phyloP scores from a whole-genome alignment of 2,888 invertebrate genomes.

The Cataglyphis cursor region DNA sequence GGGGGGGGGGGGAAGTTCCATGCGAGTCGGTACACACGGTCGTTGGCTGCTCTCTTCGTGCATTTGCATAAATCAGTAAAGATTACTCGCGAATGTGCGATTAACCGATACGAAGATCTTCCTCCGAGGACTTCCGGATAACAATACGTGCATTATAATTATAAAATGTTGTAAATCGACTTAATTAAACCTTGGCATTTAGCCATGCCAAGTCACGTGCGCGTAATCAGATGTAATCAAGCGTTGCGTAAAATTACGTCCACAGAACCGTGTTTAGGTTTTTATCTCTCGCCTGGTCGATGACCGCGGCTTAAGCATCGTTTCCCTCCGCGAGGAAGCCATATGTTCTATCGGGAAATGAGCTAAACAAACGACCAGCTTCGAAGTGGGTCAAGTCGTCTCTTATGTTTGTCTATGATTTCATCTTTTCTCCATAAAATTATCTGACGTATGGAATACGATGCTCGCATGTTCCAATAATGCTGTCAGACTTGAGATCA shows the following conservation, averaged over 20 bases:
- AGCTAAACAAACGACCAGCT: conserved; percentile 67
- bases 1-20: neutral
- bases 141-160: neutral
- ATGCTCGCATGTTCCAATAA: conserved; percentile 59
- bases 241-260: conserved; percentile 22
- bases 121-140: neutral
- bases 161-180: neutral
- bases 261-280: conserved; percentile 19
- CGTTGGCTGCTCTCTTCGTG: neutral
- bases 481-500: conserved; percentile 44
- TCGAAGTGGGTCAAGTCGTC: conserved; percentile 68
- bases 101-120: neutral
- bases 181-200: neutral
- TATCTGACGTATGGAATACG: conserved; percentile 23
- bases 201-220: neutral
- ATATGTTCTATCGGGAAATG: conserved; percentile 59
- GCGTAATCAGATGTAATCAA: conserved; percentile 25
- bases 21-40: conserved; percentile 24
- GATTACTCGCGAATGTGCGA: neutral
- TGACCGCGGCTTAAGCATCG: conserved; percentile 26
- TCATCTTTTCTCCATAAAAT: conserved; percentile 66
- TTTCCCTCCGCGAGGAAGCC: conserved; percentile 61
- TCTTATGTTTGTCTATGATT: conserved; percentile 65
- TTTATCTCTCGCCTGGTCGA: conserved; percentile 36
- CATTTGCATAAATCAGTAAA: conserved; percentile 10